These are phyloP conservation scores for Pyrocephalus nanus DNA, from an alignment of 2,797 vertebrate genomes.

Conservation along the genomic window DNA sequence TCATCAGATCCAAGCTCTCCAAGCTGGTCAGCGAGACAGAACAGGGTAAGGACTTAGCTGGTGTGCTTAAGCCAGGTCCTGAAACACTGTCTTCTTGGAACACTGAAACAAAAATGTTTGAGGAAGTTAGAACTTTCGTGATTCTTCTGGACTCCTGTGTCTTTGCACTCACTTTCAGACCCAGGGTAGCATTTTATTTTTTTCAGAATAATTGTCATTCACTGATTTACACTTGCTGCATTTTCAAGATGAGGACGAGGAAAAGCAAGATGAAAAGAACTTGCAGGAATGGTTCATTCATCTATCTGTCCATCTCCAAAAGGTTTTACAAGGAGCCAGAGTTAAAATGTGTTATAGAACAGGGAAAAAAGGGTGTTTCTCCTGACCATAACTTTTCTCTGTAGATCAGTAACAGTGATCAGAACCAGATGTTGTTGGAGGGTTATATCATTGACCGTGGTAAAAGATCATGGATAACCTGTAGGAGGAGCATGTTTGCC, in stretches of 20 bases:
- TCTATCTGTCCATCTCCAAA: background rate
- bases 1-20: constrained; percentile 93
- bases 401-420: constrained; percentile 47
- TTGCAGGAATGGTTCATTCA: background rate
- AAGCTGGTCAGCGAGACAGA: constrained; percentile 86
- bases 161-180: background rate
- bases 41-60: constrained; percentile 81
- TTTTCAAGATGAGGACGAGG: background rate
- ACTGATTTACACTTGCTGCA: background rate
- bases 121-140: background rate
- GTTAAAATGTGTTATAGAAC: background rate
- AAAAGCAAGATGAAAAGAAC: background rate
- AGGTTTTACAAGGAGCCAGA: background rate
- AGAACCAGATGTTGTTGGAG: background rate
- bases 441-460: constrained; percentile 19
- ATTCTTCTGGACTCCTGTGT: background rate
- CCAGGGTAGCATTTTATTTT: background rate
- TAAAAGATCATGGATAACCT: background rate
- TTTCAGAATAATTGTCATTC: background rate
- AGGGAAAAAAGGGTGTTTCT: background rate
- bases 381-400: background rate
- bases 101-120: background rate
- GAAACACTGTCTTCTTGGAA: background rate
- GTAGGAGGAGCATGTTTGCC: background rate
- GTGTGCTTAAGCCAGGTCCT: background rate